These are phyloP conservation scores for Hedychridium roseum DNA, from an alignment of 2,888 invertebrate species.

Conservation along the genomic window DNA sequence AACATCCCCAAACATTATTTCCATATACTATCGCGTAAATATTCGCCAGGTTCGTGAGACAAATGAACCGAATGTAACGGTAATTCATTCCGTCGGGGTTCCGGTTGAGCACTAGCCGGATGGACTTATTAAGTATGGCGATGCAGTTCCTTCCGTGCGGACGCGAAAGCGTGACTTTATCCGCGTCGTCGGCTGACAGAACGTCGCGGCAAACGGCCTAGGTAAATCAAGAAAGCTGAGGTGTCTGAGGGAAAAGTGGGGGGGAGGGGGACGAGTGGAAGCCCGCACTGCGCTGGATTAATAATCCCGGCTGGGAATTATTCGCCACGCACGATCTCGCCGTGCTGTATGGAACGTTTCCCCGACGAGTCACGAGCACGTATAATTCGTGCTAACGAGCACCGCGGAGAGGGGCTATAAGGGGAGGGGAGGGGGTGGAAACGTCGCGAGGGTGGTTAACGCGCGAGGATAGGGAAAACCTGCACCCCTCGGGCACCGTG, in stretches of 20 bases:
- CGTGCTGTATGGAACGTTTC: conserved; percentile 17
- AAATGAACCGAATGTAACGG: too few species aligned
- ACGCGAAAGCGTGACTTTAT: too few species aligned
- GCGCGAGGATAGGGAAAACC: conserved; percentile 6
- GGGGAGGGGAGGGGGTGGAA: conserved; percentile 9
- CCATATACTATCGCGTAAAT: too few species aligned
- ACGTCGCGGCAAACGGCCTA: conserved; percentile 15
- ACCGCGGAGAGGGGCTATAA: conserved; percentile 23
- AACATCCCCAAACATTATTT: too few species aligned
- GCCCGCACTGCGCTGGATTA: conserved; percentile 22
- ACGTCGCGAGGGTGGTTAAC: neutral
- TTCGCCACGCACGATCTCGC: conserved; percentile 34
- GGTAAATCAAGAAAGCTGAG: conserved; percentile 27
- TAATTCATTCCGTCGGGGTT: too few species aligned
- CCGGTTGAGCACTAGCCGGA: too few species aligned
- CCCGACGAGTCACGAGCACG: conserved; percentile 26
- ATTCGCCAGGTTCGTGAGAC: too few species aligned
- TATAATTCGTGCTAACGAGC: conserved; percentile 43
- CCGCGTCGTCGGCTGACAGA: too few species aligned
- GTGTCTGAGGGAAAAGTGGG: conserved; percentile 1
- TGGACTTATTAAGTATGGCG: too few species aligned
- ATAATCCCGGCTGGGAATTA: conserved; percentile 30
- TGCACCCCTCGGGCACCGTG: neutral
- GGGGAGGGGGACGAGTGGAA: too few species aligned
- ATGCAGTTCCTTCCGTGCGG: too few species aligned